Conservation (phyloP, 2,888 invertebrate species). For the Ophioninae sp. region DNA sequence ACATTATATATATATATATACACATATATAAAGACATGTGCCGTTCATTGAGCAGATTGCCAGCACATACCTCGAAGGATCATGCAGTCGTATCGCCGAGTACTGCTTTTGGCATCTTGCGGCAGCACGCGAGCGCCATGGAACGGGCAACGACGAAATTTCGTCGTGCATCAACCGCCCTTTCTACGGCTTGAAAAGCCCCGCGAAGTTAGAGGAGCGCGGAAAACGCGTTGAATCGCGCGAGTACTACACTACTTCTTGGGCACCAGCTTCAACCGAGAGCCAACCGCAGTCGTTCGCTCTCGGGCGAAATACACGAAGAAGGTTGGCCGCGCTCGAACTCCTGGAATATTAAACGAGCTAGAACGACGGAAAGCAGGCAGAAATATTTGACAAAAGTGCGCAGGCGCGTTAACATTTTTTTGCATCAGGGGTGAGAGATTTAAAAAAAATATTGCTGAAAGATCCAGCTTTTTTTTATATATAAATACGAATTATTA, state of each 20-base stretch:
- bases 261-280: constrained; percentile 17
- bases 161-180: constrained; percentile 62
- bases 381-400: constrained; percentile 4
- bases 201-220: constrained; percentile 21
- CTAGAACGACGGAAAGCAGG: constrained; percentile 14
- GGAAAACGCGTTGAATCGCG: constrained; percentile 43
- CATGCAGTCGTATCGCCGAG: constrained; percentile 40
- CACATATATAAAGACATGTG: not conserved
- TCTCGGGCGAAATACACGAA: constrained; percentile 56
- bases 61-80: constrained; percentile 41
- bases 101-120: constrained; percentile 33
- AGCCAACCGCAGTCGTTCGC: constrained; percentile 42
- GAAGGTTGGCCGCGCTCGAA: constrained; percentile 57
- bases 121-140: constrained; percentile 35
- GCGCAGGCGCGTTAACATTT: not conserved
- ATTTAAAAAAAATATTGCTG: not conserved
- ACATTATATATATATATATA: constrained; percentile 4
- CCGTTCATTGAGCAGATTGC: constrained; percentile 31
- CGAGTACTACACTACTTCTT: constrained; percentile 13
- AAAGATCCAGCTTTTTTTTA: not conserved
- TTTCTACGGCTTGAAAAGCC: constrained; percentile 50
- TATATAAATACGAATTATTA: not conserved
- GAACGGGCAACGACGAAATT: constrained; percentile 57
- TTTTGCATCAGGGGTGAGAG: not conserved
- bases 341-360: constrained; percentile 57